Conservation (phyloP, 2,888 invertebrate species). For the Leistus spinibarbis region DNA sequence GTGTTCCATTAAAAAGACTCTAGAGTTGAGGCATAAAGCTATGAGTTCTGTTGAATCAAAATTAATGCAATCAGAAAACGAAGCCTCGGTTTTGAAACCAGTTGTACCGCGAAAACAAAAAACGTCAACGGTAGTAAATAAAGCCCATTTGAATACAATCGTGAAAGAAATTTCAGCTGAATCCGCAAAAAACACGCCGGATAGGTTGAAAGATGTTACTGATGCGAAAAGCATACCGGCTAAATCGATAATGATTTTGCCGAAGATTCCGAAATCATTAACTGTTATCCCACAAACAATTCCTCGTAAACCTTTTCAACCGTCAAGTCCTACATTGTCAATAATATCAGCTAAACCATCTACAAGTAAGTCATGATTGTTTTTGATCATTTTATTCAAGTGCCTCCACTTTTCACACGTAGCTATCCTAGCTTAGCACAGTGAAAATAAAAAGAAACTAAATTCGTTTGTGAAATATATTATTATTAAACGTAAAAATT, state of each 20-base stretch:
- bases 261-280: conserved; percentile 80
- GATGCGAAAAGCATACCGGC: conserved; percentile 45
- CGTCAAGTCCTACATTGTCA: conserved; percentile 51
- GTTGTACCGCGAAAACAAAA: conserved; percentile 37
- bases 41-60: conserved; percentile 62
- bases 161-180: conserved; percentile 14
- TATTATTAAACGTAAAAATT: not conserved
- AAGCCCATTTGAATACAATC: conserved; percentile 19
- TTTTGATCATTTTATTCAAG: conserved; percentile 49
- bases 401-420: conserved; percentile 44
- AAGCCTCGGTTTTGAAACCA: conserved; percentile 29
- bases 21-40: conserved; percentile 58
- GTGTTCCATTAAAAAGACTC: conserved; percentile 72
- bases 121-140: conserved; percentile 3
- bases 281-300: conserved; percentile 78
- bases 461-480: not conserved
- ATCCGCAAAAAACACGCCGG: conserved; percentile 18
- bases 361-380: conserved; percentile 52
- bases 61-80: conserved; percentile 45
- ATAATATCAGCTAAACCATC: conserved; percentile 48
- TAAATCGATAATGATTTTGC: conserved; percentile 63
- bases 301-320: conserved; percentile 50
- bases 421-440: not conserved
- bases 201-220: conserved; percentile 18
- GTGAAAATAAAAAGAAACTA: not conserved